Evolutionary conservation across 2,888 invertebrate species (phyloP), one percentile per base, ranked within the genome.

Genomic region (Endomychus coccineus): DNA sequence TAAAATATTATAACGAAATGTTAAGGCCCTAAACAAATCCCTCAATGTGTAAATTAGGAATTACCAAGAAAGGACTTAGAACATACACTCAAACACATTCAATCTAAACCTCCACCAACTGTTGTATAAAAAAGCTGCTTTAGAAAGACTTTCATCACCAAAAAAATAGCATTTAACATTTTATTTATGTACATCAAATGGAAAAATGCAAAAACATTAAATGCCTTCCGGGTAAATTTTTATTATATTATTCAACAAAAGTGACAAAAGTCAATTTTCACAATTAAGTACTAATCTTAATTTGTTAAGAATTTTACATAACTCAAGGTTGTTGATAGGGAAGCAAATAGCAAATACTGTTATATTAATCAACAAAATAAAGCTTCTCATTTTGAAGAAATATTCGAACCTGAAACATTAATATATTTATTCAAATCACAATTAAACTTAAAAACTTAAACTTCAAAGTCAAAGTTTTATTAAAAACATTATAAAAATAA

Each of bases 1-100:
- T 57, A 61, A 60, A 62, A 60, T 59, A 58, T 57, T 56, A 56
- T 51, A 51, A 55, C 50, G 49, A 52, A 56, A 51, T 51, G 47
- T 59, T 59, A 62, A 62, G 60, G 61, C 61, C 58, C 53, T 59
- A 55, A 14, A 7, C 36, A 7, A 19, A 19, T 7, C 6, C 6
- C 6, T 7, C 6, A n/a, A 41, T 44, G 35, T 33, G 37, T n/a
- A 4, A 11, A 28, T 28, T 25, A 7, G 11, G 5, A 17, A 11
- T 27, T 6, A 34, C 7, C n/a, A 21, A 19, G 6, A 19, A 7
- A 19, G 6, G 6, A 6, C 6, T 19, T 19, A 6, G 21, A 19
- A 19, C 6, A 17, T 4, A 9, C 5, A 31, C 16, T 31, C 32
- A 29, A 46, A 46, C 46, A 44, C 54, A 50, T 44, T 45, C 54